phyloP scores from a whole-genome alignment of 1,140 invertebrate species.

The Drosophila punjabiensis region DNA sequence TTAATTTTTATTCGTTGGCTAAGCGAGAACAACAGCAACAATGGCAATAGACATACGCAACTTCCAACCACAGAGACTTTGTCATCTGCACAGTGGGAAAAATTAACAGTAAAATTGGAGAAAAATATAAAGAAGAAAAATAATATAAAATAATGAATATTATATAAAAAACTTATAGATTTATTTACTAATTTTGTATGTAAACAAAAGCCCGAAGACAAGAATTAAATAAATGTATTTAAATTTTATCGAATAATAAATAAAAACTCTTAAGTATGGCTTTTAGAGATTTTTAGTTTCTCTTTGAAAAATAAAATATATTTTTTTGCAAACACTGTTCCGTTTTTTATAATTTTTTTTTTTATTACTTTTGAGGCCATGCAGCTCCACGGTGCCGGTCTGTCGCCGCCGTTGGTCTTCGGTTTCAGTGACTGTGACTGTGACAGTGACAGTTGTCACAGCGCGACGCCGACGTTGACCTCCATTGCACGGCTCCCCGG shows the following conservation, averaged over 20 bases:
- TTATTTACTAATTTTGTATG: no score
- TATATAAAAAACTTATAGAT: no score
- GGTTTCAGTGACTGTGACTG: slow-evolving; percentile 55
- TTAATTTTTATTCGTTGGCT: slow-evolving; percentile 77
- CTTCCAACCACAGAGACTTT: slow-evolving; percentile 53
- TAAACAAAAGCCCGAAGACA: no score
- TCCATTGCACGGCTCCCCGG: slow-evolving; percentile 58
- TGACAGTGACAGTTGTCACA: slow-evolving; percentile 73
- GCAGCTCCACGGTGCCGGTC: slow-evolving; percentile 12
- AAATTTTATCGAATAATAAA: no score
- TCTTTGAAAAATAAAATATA: not conserved
- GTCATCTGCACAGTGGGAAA: slow-evolving; percentile 18
- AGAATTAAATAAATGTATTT: no score
- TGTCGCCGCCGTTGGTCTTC: slow-evolving; percentile 34
- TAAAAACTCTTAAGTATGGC: no score
- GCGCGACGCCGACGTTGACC: slow-evolving; percentile 64
- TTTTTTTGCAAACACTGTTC: not conserved
- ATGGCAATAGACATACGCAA: slow-evolving; percentile 50
- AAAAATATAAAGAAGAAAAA: not conserved
- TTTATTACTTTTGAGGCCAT: not conserved
- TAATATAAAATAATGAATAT: not conserved
- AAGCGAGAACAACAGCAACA: slow-evolving; percentile 47
- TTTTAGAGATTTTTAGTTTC: not conserved
- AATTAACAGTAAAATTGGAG: not conserved
- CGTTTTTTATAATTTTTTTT: not conserved